Evolutionary conservation across 2,113 vertebrate genomes (phyloP).

Genomic region (Nipponia nippon): DNA sequence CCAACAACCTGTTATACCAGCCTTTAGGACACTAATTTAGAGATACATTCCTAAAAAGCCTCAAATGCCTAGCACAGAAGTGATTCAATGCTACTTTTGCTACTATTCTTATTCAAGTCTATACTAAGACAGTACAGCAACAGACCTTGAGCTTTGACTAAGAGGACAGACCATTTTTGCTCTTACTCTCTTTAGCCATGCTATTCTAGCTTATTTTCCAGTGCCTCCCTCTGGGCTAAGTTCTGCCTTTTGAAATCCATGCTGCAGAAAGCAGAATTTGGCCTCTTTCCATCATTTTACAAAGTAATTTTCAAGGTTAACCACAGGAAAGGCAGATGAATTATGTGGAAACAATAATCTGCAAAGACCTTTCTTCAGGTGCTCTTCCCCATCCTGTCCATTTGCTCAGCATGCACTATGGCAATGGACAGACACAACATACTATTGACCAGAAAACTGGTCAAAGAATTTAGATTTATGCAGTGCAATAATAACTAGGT

Average conservation of each 20-base stretch:
- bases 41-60: not conserved
- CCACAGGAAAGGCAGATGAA: not conserved
- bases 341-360: not conserved
- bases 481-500: not conserved
- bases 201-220: not conserved
- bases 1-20: not conserved
- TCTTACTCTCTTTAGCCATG: not conserved
- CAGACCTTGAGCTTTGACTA: not conserved
- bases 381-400: not conserved
- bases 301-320: conserved; percentile 17
- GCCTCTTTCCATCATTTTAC: not conserved
- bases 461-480: not conserved
- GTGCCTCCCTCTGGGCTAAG: not conserved
- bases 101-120: not conserved
- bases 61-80: not conserved
- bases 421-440: not conserved
- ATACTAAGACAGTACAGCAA: not conserved
- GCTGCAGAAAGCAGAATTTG: not conserved
- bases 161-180: not conserved
- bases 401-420: not conserved
- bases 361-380: not conserved
- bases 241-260: not conserved
- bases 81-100: not conserved
- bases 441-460: not conserved
- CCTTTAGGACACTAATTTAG: not conserved